Evolutionary conservation across 2,113 vertebrate species (phyloP), one percentile per base, ranked within the genome.

Genomic region (Sinosuthora webbiana): DNA sequence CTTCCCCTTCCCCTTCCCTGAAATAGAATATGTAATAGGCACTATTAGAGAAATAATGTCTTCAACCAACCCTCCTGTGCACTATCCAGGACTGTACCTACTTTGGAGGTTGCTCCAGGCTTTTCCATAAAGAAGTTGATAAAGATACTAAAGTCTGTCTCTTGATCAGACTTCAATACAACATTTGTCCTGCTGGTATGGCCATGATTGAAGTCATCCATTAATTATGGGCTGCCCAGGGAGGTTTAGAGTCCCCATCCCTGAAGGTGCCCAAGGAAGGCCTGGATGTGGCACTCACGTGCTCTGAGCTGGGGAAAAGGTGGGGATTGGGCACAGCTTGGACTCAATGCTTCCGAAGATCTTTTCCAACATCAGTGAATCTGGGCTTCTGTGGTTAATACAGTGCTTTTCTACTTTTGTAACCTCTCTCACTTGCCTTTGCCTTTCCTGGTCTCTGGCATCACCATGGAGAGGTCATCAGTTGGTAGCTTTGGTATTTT

Each of bases 311-410:
- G 53, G 39, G 10, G 13, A 39, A 45, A 60, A 7, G 20, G 16
- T 21, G 22, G 68, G 33, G 0, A 28, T 39, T 0, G 0, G 68
- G 37, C 52, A 59, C 28, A 52, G 45, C 13, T 13, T 11, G 44
- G 60, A 24, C 44, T 67, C 2, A 0, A 3, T 52, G 28, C 9
- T 4, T 45, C 25, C 9, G 39, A 27, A 45, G n/a, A 23, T 3
- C 45, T 45, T 75, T 68, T 30, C 28, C 39, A n/a, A 3, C n/a
- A 28, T 31, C 11, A 21, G 1, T 10, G 9, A 67, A 67, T 44
- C 50, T 50, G 33, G 8, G 13, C 65, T 59, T 50, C 52, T 67
- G 68, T 67, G 52, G 20, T 45, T 74, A 31, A 28, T 53, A 7
- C 25, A 11, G 27, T 28, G 21, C 23, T 81, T 55, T 77, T 64